Percentiles rank a stretch among this genome's conserved stretches.
These are phyloP conservation scores for Aphis gossypii DNA, from an alignment of 1,140 invertebrate species.

Conservation along the genomic window DNA sequence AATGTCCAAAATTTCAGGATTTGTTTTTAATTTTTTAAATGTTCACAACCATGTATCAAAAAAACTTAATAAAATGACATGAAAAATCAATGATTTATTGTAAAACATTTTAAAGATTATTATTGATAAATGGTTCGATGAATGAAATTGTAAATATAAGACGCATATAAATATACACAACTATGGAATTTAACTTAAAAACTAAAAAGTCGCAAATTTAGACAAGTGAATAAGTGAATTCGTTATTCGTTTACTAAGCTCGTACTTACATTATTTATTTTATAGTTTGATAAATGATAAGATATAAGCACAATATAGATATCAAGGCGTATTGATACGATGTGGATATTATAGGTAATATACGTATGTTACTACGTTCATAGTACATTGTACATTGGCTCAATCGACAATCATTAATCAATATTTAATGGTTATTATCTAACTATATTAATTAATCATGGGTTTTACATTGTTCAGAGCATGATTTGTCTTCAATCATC, in stretches of 20 bases:
- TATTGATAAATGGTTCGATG: not conserved
- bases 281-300: not conserved
- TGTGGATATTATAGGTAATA: too few relatives aligned
- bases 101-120: not conserved
- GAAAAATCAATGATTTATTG: not conserved
- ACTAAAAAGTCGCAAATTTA: not conserved
- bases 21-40: not conserved
- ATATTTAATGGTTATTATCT: too few relatives aligned
- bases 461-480: too few relatives aligned
- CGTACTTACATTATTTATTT: not conserved
- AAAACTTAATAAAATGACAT: not conserved
- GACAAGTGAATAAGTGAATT: too few relatives aligned
- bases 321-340: too few relatives aligned
- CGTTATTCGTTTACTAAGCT: not conserved
- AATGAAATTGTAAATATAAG: not conserved
- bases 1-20: not conserved
- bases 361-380: too few relatives aligned
- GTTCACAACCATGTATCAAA: not conserved
- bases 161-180: not conserved
- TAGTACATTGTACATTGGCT: too few relatives aligned
- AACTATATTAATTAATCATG: too few relatives aligned
- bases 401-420: too few relatives aligned
- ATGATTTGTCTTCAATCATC: too few relatives aligned
- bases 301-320: too few relatives aligned
- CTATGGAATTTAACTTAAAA: not conserved